Conservation (phyloP, 23 tunicate genomes). For the Trididemnum nubilum region DNA sequence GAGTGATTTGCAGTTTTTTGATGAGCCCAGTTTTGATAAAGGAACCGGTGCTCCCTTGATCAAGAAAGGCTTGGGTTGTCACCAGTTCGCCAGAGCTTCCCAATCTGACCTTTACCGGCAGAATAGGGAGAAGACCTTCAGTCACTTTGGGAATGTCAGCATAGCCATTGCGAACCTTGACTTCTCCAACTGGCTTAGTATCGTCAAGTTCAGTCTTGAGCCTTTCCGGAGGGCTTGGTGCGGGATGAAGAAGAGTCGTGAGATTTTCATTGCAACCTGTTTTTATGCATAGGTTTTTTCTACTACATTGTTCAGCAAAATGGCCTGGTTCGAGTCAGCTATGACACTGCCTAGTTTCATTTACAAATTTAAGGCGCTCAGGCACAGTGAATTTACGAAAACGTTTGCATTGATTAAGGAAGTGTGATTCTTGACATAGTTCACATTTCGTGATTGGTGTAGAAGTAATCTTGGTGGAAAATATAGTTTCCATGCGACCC, state of each 20-base stretch:
- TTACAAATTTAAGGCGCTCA: constrained; percentile 2
- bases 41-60: constrained; percentile 40
- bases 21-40: constrained; percentile 19
- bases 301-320: constrained; percentile 20
- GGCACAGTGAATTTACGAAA: not conserved
- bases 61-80: constrained; percentile 43
- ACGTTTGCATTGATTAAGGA: not conserved
- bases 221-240: not conserved
- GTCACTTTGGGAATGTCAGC: not conserved
- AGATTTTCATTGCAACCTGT: constrained; percentile 30
- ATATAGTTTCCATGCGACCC: not conserved
- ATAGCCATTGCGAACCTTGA: constrained; percentile 20
- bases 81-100: not conserved
- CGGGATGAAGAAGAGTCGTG: constrained; percentile 48
- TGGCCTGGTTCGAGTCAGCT: constrained; percentile 35
- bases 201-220: not conserved
- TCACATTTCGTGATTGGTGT: not conserved
- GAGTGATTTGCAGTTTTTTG: constrained; percentile 19
- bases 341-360: not conserved
- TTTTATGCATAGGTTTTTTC: constrained; percentile 38
- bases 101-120: constrained; percentile 28
- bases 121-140: constrained; percentile 23
- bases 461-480: not conserved
- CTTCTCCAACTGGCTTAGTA: not conserved
- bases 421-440: not conserved